Base-by-base conservation (phyloP, 2,888 invertebrate genomes). In the Pachydiplax longipennis region DNA sequence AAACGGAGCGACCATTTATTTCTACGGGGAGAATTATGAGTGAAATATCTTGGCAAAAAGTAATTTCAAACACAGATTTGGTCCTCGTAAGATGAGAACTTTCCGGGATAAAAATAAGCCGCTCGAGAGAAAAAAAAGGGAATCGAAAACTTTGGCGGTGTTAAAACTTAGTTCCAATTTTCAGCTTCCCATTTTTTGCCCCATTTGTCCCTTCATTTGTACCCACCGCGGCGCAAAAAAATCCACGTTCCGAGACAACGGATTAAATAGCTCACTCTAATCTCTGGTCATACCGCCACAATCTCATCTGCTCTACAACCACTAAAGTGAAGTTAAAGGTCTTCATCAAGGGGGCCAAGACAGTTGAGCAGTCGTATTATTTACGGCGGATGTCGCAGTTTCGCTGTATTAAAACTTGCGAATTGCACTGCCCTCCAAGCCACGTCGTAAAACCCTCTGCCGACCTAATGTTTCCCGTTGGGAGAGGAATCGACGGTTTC, bases 181-280 rank as follows among this genome's bases (percentile, higher is more conserved):
- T 31, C 35, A 53, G 4, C 58, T 82, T 25, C 25, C 44, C 22
- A 31, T 31, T 73, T 73, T 73, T 73, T 73, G 73, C 73, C 73
- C 10, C 25, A 31, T 73, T 73, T 73, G 25, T 10, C 22, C 22
- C 15, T 48, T 31, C 82, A 82, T 82, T 31, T 53, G 53, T 48
- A 25, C 18, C 48, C 25, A 13, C 40, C 81, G 8, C 4, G 0
- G 44, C 37, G 53, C 15, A 83, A 83, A 83, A 83, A 83, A 44
- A 10, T 44, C 6, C 83, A 25, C 25, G 53, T 48, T 53, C 37
- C 83, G 22, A 58, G 83, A 58, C 83, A 83, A 83, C 83, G 58
- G 83, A 83, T 83, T 83, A 83, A 83, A 83, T 53, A 83, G 48
- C 53, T 83, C 83, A n/a, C 83, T 83, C 58, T 61, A 58, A 61